These are phyloP conservation scores for Belonocnema kinseyi DNA, from an alignment of 1,140 invertebrate species.

Conservation along the genomic window DNA sequence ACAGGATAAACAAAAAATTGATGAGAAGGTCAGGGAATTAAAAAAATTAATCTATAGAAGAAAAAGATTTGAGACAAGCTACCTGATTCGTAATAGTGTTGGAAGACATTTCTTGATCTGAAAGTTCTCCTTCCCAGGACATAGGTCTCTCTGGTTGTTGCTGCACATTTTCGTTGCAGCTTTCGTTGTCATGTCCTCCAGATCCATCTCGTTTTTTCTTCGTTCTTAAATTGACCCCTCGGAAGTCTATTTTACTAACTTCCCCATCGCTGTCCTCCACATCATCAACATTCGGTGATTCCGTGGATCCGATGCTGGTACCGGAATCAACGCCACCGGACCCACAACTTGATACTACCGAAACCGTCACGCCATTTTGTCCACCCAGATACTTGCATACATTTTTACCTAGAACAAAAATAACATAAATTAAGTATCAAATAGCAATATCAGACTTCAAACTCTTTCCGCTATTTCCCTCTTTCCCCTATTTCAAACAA, in stretches of 20 bases:
- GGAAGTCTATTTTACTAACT: slow-evolving; percentile 78
- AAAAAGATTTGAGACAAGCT: slow-evolving; percentile 3
- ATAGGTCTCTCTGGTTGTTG: slow-evolving; percentile 83
- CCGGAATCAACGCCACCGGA: slow-evolving; percentile 51
- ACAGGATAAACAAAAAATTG: too few species aligned
- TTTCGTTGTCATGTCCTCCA: slow-evolving; percentile 57
- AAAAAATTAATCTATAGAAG: not conserved
- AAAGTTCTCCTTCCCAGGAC: slow-evolving; percentile 94
- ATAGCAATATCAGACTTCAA: not conserved
- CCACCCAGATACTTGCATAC: slow-evolving; percentile 72
- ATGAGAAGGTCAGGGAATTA: too few species aligned
- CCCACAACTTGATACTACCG: slow-evolving; percentile 70
- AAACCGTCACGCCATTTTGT: slow-evolving; percentile 73
- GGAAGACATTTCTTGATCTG: slow-evolving; percentile 82
- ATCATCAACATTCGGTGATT: slow-evolving; percentile 67
- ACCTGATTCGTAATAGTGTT: slow-evolving; percentile 74
- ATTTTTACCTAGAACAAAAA: slow-evolving; percentile 63
- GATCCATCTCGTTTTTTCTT: slow-evolving; percentile 74
- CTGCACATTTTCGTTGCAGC: slow-evolving; percentile 62
- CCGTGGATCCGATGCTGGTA: slow-evolving; percentile 52
- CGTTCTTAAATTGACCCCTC: slow-evolving; percentile 76
- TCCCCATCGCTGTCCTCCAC: slow-evolving; percentile 77
- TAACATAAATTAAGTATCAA: not conserved
- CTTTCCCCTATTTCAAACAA: too few species aligned
- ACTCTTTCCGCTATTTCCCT: not conserved